Evolutionary conservation across 2,888 invertebrate species (phyloP).

Genomic region (Sceliomorpha sp.): DNA sequence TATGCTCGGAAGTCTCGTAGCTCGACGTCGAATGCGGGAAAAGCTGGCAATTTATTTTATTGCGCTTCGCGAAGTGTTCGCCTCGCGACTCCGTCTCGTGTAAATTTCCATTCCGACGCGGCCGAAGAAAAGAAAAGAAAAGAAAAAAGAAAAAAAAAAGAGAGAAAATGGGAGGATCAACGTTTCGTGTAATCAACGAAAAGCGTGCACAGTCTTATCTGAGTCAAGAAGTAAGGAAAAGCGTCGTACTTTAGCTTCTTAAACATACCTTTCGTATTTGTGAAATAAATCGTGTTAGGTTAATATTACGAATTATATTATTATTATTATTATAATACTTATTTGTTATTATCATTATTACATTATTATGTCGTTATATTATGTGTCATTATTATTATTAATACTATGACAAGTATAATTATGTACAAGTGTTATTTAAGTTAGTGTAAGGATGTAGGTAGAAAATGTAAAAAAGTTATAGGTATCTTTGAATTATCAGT

Average conservation of each 20-base stretch:
- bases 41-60: slow-evolving; percentile 9
- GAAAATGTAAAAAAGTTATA: slow-evolving; percentile 57
- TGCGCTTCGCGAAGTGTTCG: slow-evolving; percentile 1
- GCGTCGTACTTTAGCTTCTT: too few relatives aligned
- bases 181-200: too few relatives aligned
- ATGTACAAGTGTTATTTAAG: slow-evolving; percentile 52
- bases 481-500: slow-evolving; percentile 47
- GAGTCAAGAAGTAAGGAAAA: too few relatives aligned
- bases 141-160: too few relatives aligned
- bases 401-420: slow-evolving; percentile 50
- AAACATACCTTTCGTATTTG: too few relatives aligned
- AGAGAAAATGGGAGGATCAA: too few relatives aligned
- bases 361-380: slow-evolving; percentile 37
- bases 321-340: background rate
- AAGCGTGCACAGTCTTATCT: too few relatives aligned
- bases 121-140: too few relatives aligned
- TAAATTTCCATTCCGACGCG: slow-evolving; percentile 1
- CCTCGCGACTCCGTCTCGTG: background rate
- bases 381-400: slow-evolving; percentile 37
- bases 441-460: slow-evolving; percentile 52
- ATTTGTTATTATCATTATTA: too few relatives aligned
- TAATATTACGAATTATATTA: too few relatives aligned
- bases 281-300: slow-evolving; percentile 2
- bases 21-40: slow-evolving; percentile 7
- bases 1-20: slow-evolving; percentile 13